Evolutionary conservation across 2,113 vertebrate genomes (phyloP).

Genomic region (Riparia riparia): DNA sequence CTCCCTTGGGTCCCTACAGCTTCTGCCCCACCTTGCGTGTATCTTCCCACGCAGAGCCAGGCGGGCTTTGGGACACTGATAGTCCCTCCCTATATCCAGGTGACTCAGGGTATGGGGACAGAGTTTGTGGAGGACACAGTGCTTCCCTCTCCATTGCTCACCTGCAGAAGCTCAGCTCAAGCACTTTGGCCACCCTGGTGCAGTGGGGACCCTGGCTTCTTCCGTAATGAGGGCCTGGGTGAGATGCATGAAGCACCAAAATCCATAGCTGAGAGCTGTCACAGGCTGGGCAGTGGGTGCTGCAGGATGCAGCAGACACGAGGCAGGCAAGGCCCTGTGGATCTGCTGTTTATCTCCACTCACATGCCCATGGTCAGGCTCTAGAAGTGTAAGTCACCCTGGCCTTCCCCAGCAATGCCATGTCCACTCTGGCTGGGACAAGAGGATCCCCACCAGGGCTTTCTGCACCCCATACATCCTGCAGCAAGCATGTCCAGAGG

Average conservation of each 20-base stretch:
- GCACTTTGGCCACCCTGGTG: not conserved
- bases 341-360: not conserved
- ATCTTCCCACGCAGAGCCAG: accelerated
- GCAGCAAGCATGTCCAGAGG: not conserved
- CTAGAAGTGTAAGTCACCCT: not conserved
- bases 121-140: not conserved
- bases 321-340: not conserved
- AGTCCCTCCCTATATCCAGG: not conserved
- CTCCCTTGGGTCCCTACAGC: not conserved
- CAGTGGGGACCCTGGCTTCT: accelerated
- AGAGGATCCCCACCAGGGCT: not conserved
- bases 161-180: not conserved
- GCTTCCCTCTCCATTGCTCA: not conserved
- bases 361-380: not conserved
- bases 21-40: not conserved
- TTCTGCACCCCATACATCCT: not conserved
- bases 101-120: not conserved
- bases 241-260: not conserved
- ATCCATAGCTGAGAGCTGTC: not conserved
- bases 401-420: not conserved
- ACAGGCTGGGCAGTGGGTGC: not conserved
- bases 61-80: not conserved
- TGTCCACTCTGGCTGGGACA: not conserved
- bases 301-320: not conserved
- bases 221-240: not conserved